phyloP scores from a whole-genome alignment of 2,113 vertebrate species.

The Pterocles gutturalis region DNA sequence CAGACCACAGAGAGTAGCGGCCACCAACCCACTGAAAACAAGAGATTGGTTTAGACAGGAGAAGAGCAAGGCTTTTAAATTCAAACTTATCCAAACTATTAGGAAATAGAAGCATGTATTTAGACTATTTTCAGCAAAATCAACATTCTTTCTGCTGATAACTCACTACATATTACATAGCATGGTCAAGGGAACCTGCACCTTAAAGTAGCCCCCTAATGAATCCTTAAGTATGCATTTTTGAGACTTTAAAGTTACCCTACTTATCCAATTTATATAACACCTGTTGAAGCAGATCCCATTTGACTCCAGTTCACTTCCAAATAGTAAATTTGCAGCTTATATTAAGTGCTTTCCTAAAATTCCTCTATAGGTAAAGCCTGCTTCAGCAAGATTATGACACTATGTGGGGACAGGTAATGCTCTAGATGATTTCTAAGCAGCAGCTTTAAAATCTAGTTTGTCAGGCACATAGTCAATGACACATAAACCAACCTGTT shows the following conservation, averaged over 20 bases:
- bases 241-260: background rate
- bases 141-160: background rate
- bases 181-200: background rate
- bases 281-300: background rate
- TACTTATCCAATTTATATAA: background rate
- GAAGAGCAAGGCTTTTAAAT: background rate
- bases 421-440: background rate
- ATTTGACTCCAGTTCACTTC: background rate
- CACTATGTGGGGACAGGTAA: background rate
- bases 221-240: background rate
- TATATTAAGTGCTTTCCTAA: background rate
- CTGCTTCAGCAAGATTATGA: background rate
- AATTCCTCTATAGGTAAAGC: background rate
- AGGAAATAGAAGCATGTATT: background rate
- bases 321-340: background rate
- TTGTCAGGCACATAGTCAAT: background rate
- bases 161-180: background rate
- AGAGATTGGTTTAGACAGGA: background rate
- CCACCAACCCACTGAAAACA: slow-evolving; percentile 94
- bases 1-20: slow-evolving; percentile 97
- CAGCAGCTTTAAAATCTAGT: background rate
- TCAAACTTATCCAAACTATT: background rate
- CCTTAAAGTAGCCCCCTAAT: background rate
- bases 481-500: background rate
- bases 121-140: background rate